Evolutionary conservation across 1,140 invertebrate species (phyloP).

Genomic region (Rhagoletis pomonella): DNA sequence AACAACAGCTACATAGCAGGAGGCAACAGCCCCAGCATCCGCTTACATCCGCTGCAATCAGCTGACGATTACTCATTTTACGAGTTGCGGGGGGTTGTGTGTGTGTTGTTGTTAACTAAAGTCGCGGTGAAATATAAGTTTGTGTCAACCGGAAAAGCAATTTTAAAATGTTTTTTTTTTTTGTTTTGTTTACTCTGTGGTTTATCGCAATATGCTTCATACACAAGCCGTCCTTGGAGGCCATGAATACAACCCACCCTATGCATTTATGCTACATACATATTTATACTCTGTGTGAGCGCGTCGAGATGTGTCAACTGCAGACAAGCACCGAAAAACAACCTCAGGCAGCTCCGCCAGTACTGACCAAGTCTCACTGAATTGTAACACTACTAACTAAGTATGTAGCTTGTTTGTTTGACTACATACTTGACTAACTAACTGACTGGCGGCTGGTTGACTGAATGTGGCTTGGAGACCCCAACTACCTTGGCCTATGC

Average conservation of each 20-base stretch:
- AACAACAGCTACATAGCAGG: constrained; percentile 2
- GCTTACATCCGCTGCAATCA: constrained; percentile 3
- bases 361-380: not conserved
- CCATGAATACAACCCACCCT: not conserved
- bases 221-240: constrained; percentile 1
- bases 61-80: not conserved
- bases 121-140: too few relatives aligned
- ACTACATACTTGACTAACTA: not conserved
- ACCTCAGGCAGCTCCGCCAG: constrained; percentile 7
- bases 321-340: not conserved
- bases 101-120: too few relatives aligned
- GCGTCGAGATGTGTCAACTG: not conserved
- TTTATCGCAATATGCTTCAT: constrained; percentile 25
- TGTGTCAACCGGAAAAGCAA: too few relatives aligned
- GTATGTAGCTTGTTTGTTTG: too few relatives aligned
- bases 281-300: not conserved
- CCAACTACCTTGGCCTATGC: not conserved
- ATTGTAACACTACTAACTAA: not conserved
- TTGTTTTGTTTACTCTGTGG: not conserved
- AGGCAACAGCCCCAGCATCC: constrained; percentile 7
- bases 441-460: not conserved
- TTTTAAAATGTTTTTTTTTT: too few relatives aligned
- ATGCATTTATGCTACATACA: not conserved
- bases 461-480: not conserved
- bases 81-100: too few relatives aligned